Evolutionary conservation across 2,888 invertebrate species (phyloP), one percentile per base, ranked within the genome.

Genomic region (Opisthograptis luteolata): DNA sequence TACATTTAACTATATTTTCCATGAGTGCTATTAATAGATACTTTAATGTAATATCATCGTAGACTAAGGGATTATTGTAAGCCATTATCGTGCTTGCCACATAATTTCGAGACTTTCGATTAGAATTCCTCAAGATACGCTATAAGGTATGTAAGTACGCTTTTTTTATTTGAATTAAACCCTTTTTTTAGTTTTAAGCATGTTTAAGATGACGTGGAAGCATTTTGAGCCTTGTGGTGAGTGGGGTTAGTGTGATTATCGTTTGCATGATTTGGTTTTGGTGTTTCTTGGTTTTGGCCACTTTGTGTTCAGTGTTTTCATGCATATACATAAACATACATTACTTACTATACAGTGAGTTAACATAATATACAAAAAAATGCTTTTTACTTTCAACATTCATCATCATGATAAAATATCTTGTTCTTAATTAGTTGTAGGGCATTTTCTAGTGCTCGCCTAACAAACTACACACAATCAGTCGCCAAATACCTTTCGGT

Each of bases 191-290:
- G 24, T 31, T 17, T 45, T n/a, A 13, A 25, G 60, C 62, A 62
- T 58, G 61, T 12, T 27, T 19, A 35, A 27, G 28, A 27, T 57
- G 30, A 36, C 47, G 46, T 48, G 50, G 45, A 57, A 50, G 65
- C 66, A 66, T 65, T 50, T 43, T 66, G 58, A 49, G 55, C 57
- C 56, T 60, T 56, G 48, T 58, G 48, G 6, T 32, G 36, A 27
- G 49, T 24, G 41, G 37, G 35, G 42, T 59, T 64, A 50, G 55
- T 57, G 54, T 63, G 57, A 36, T 39, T 53, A 55, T 66, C 46
- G 60, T 60, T 61, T 64, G 73, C 73, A 72, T 60, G 55, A 42
- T 48, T 60, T 61, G 70, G 64, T 65, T 64, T 56, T 55, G 55
- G 58, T 54, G 30, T 54, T 43, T 42, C 10, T 31, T 36, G 43